Conservation (phyloP, 2,888 invertebrate species). For the Augiades crinisus region DNA sequence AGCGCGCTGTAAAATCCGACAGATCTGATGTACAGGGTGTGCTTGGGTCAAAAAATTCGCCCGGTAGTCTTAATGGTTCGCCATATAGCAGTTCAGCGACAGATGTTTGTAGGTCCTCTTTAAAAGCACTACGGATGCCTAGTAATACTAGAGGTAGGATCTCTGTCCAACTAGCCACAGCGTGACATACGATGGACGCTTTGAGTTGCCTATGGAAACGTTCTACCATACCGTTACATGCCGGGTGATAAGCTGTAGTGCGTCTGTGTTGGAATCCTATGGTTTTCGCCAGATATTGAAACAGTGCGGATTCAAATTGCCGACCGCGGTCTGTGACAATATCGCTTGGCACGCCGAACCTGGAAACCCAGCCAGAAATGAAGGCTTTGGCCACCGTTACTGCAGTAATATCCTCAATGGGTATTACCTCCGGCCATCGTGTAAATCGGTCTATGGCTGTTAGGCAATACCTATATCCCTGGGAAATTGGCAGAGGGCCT, state of each 20-base stretch:
- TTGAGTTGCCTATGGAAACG: conserved; percentile 32
- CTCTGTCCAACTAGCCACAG: conserved; percentile 28
- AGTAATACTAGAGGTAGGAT: conserved; percentile 31
- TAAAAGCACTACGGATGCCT: conserved; percentile 28
- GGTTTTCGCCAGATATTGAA: conserved; percentile 15
- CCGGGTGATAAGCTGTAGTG: conserved; percentile 39
- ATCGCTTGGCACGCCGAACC: conserved; percentile 47
- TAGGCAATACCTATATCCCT: conserved; percentile 43
- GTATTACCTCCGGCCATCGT: conserved; percentile 40
- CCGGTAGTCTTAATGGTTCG: too few relatives aligned
- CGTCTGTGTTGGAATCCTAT: not conserved
- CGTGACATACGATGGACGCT: conserved; percentile 24
- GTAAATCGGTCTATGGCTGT: conserved; percentile 46
- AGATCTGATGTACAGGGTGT: conserved; percentile 8
- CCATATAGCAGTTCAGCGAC: conserved; percentile 36
- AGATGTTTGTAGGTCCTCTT: conserved; percentile 33
- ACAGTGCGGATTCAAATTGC: conserved; percentile 39
- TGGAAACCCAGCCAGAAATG: conserved; percentile 46
- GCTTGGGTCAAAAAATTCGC: conserved; percentile 14
- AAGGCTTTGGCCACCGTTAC: conserved; percentile 45
- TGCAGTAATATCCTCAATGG: conserved; percentile 45
- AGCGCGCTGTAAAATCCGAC: conserved; percentile 23
- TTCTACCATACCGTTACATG: conserved; percentile 36
- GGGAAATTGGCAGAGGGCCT: conserved; percentile 47
- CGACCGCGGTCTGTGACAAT: conserved; percentile 24